phyloP scores from a whole-genome alignment of 2,797 vertebrate genomes.

The Columba guinea region DNA sequence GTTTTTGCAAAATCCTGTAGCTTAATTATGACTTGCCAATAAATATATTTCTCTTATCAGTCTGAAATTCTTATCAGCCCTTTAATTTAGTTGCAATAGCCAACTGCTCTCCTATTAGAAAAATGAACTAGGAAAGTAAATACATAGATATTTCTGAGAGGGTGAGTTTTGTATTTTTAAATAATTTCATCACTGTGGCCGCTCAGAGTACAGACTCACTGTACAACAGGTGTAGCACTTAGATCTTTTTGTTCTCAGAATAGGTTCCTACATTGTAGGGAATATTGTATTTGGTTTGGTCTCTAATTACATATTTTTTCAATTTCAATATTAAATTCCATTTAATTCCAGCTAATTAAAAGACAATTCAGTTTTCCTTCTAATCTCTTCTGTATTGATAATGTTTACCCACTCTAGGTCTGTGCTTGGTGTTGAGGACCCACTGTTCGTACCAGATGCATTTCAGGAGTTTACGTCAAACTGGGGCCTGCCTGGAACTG shows the following conservation, averaged over 20 bases:
- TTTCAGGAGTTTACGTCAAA: neutral
- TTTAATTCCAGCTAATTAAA: neutral
- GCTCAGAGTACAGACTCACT: neutral
- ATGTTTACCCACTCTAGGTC: neutral
- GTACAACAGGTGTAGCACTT: neutral
- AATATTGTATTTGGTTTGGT: neutral
- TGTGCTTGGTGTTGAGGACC: neutral
- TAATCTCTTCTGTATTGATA: neutral
- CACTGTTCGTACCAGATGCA: neutral
- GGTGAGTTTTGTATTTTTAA: neutral
- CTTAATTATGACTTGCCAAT: neutral
- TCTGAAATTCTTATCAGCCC: neutral
- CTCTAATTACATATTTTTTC: neutral
- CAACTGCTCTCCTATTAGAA: neutral
- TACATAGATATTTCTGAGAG: neutral
- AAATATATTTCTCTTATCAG: neutral
- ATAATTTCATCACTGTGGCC: neutral
- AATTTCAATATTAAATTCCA: neutral
- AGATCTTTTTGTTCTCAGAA: neutral
- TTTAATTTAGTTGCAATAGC: neutral
- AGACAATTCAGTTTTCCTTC: neutral
- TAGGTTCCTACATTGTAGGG: neutral
- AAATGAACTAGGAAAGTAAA: neutral
- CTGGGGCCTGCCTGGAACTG: neutral
- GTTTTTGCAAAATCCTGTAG: neutral